Conservation (phyloP, 2,888 invertebrate species). For the Phragmatobia fuliginosa region DNA sequence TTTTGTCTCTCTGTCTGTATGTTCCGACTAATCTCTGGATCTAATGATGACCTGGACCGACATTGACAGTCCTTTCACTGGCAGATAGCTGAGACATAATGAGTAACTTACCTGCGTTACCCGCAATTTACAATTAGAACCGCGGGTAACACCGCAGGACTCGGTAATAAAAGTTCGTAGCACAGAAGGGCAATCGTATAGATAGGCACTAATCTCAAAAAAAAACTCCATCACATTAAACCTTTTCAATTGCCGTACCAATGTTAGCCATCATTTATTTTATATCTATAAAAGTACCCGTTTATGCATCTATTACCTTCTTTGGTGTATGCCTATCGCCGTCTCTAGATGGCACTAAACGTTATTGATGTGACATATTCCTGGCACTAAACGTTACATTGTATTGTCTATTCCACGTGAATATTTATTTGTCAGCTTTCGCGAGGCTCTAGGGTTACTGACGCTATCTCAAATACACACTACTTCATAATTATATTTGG, state of each 20-base stretch:
- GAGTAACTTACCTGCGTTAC: too few species aligned
- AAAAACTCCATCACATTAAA: not conserved
- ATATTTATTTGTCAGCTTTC: slow-evolving; percentile 29
- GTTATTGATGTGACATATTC: slow-evolving; percentile 25
- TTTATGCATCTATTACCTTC: slow-evolving; percentile 1
- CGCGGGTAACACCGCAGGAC: too few species aligned
- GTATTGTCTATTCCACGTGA: slow-evolving; percentile 35
- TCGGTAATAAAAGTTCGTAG: not conserved
- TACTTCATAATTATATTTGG: not conserved
- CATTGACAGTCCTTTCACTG: too few species aligned
- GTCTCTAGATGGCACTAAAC: slow-evolving; percentile 22
- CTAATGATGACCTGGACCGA: too few species aligned
- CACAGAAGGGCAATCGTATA: not conserved
- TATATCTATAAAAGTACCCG: not conserved
- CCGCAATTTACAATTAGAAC: too few species aligned
- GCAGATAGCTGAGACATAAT: too few species aligned
- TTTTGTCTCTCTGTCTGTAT: too few species aligned
- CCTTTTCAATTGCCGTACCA: not conserved
- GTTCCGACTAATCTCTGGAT: too few species aligned
- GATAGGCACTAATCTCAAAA: not conserved
- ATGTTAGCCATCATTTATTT: not conserved
- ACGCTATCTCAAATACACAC: not conserved
- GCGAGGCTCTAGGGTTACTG: not conserved
- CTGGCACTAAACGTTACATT: slow-evolving; percentile 23
- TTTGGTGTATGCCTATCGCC: slow-evolving; percentile 14